Evolutionary conservation across 2,888 invertebrate genomes (phyloP).

Genomic region (Campopleginae sp.): DNA sequence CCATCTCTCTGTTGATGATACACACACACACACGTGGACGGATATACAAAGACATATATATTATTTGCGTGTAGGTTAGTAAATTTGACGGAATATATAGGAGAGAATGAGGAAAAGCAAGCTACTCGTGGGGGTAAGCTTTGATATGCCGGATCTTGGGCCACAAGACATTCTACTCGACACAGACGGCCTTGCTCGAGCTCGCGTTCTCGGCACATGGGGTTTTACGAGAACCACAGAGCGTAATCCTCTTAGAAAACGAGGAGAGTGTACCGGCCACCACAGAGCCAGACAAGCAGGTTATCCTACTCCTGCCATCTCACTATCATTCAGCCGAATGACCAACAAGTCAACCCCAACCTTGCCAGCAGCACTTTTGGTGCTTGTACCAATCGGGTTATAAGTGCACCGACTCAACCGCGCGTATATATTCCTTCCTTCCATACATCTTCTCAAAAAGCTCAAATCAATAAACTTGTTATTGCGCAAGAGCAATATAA

Average conservation of each 20-base stretch:
- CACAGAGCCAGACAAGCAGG: slow-evolving; percentile 56
- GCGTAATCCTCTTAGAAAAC: slow-evolving; percentile 78
- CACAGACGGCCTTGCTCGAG: slow-evolving; percentile 65
- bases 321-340: slow-evolving; percentile 59
- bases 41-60: neutral
- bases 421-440: slow-evolving; percentile 48
- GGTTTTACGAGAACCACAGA: slow-evolving; percentile 76
- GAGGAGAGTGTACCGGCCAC: slow-evolving; percentile 65
- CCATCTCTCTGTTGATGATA: slow-evolving; percentile 10
- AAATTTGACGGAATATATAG: slow-evolving; percentile 18
- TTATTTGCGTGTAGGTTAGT: slow-evolving; percentile 22
- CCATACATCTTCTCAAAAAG: slow-evolving; percentile 31
- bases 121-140: slow-evolving; percentile 55
- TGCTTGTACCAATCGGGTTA: slow-evolving; percentile 44
- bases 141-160: slow-evolving; percentile 54
- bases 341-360: slow-evolving; percentile 60
- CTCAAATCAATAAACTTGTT: slow-evolving; percentile 29
- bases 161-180: slow-evolving; percentile 16
- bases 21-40: slow-evolving; percentile 44
- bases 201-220: slow-evolving; percentile 68
- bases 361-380: slow-evolving; percentile 39
- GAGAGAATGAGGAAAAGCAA: slow-evolving; percentile 33
- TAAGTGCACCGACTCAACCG: slow-evolving; percentile 33
- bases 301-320: slow-evolving; percentile 36
- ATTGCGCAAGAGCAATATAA: slow-evolving; percentile 6